Percentiles rank a stretch among this genome's conserved stretches.
phyloP scores from a whole-genome alignment of 2,888 invertebrate genomes.

The Oligia fasciuncula region DNA sequence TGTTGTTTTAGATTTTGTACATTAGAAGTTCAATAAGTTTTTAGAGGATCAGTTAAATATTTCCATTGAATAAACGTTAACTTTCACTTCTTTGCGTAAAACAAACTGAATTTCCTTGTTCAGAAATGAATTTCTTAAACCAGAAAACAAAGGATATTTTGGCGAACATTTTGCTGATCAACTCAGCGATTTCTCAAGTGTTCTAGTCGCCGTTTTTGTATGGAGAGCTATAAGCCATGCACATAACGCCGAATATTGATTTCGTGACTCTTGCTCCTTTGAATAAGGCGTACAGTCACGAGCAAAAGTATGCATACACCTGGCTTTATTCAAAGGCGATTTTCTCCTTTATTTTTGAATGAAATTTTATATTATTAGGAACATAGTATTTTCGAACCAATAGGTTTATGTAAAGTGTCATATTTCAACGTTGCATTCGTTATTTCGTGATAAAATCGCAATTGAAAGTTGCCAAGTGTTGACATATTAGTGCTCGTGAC shows the following conservation, averaged over 20 bases:
- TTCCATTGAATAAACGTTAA: not conserved
- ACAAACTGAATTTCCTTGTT: not conserved
- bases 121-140: not conserved
- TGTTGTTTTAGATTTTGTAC: no score
- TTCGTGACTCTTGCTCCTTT: slow-evolving; percentile 45
- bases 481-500: no score
- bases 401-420: no score
- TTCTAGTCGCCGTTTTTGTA: slow-evolving; percentile 22
- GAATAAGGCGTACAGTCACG: slow-evolving; percentile 28
- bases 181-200: slow-evolving; percentile 15
- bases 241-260: slow-evolving; percentile 47
- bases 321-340: no score
- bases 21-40: not conserved
- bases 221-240: slow-evolving; percentile 18
- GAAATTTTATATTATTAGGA: no score
- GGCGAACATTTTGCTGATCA: not conserved
- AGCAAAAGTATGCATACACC: no score
- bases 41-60: not conserved
- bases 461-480: no score
- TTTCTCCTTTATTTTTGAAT: no score
- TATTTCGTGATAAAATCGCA: no score
- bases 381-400: no score
- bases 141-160: slow-evolving; percentile 19
- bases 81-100: not conserved
- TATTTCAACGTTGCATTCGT: no score